Conservation (phyloP, 2,888 invertebrate genomes). For the Oeneis ivallda region DNA sequence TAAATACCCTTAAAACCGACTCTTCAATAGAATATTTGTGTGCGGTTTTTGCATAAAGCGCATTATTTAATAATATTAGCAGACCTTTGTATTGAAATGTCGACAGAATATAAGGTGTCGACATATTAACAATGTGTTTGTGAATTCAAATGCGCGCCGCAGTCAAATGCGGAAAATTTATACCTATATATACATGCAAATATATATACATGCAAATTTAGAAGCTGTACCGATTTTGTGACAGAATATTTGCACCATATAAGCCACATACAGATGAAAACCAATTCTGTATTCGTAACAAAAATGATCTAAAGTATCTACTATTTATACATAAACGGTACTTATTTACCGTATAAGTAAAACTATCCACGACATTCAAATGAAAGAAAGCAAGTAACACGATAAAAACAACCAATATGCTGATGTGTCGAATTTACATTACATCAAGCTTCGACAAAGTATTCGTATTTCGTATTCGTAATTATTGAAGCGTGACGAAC, state of each 20-base stretch:
- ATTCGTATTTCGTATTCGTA: background rate
- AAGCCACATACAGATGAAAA: background rate
- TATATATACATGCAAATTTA: conserved; percentile 1
- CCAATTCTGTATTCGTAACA: background rate
- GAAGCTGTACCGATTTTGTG: background rate
- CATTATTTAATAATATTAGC: no score
- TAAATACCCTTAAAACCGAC: no score
- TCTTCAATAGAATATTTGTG: no score
- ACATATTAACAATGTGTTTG: background rate
- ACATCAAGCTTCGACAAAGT: conserved; percentile 10
- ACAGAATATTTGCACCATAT: background rate
- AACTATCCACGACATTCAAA: conserved; percentile 4
- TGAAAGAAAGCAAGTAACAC: background rate
- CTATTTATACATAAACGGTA: no score
- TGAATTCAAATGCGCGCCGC: background rate
- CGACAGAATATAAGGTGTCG: background rate
- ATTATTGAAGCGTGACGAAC: conserved; percentile 1
- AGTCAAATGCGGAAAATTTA: background rate
- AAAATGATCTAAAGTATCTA: background rate
- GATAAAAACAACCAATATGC: background rate
- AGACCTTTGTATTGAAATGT: background rate
- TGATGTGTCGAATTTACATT: conserved; percentile 3
- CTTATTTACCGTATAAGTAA: no score
- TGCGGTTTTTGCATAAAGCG: no score
- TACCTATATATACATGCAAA: conserved; percentile 6